phyloP scores from a whole-genome alignment of 1,140 invertebrate species.

The Drosophila teissieri region DNA sequence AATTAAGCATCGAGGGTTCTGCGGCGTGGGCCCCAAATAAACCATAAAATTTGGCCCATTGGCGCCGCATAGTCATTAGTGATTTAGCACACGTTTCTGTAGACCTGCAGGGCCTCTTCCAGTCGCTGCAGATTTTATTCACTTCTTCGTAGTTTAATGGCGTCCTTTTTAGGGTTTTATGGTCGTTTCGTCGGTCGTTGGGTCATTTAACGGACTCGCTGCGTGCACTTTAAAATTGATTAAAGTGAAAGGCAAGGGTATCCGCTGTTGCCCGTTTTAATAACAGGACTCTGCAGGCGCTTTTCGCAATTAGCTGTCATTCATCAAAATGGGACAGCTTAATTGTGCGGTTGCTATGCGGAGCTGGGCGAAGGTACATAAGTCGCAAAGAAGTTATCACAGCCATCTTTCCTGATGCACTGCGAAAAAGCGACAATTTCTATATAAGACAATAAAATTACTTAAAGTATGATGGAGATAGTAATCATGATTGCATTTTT shows the following conservation, averaged over 20 bases:
- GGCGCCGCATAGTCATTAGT: conserved; percentile 71
- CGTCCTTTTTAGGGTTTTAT: conserved; percentile 68
- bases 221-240: conserved; percentile 64
- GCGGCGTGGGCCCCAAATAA: conserved; percentile 3
- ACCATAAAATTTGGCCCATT: conserved; percentile 57
- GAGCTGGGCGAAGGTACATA: conserved; percentile 1
- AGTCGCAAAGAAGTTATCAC: conserved; percentile 1
- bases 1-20: conserved; percentile 32
- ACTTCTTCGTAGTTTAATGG: conserved; percentile 56
- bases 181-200: conserved; percentile 18
- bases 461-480: neutral
- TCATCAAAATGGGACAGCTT: conserved; percentile 61
- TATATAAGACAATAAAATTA: no score
- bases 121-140: conserved; percentile 40
- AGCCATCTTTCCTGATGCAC: neutral
- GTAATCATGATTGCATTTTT: no score
- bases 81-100: conserved; percentile 68
- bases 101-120: conserved; percentile 30
- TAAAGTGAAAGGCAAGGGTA: conserved; percentile 69
- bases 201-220: conserved; percentile 48
- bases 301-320: conserved; percentile 70
- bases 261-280: conserved; percentile 44
- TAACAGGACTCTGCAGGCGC: conserved; percentile 64
- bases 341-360: conserved; percentile 18
- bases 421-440: no score